Base-by-base conservation (phyloP, 2,888 invertebrate species). In the Spisula subtruncata region DNA sequence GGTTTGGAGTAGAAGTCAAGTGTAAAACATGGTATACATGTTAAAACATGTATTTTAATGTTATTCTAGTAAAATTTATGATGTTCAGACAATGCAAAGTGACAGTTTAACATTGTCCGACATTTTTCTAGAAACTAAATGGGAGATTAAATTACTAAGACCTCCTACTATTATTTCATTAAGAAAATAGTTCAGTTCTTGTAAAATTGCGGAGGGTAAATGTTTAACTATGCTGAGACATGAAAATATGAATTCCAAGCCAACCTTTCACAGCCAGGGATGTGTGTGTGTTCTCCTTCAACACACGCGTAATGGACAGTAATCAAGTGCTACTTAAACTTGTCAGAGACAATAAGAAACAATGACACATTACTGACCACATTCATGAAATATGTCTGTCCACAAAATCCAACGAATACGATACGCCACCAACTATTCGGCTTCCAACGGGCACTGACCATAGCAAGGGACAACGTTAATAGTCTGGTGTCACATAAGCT, bases 41-140 rank as follows among this genome's bases (percentile, higher is more conserved):
- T 48, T 81, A 25, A 80, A 41, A 46, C n/a, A 48, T 20, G 41
- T 14, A 46, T n/a, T 81, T 81, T 81, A 25, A 46, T 14, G 25
- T 46, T 12, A 16, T 81, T 81, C 25, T 81, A 18, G 46, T 81
- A 46, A 81, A 48, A 81, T 81, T 81, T 48, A n/a, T 48, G 48
- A 48, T 46, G 14, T 81, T n/a, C 10, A 48, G 8, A 48, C 35
- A 48, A 46, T 46, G 46, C n/a, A 6, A 48, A 75, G 35, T 35
- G 75, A 32, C 32, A 60, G 1, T 32, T 35, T 32, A 75, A 75
- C 75, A 14, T 14, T 12, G 12, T 29, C 32, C 35, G 75, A 35
- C 75, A 75, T 75, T 75, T 32, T 32, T 18, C 10, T 2, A 32
- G 16, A n/a, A 6, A 14, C 75, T 12, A 75, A 75, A 75, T 75